Conservation (phyloP, 2,113 vertebrate genomes). For the Sinocyclocheilus grahami region DNA sequence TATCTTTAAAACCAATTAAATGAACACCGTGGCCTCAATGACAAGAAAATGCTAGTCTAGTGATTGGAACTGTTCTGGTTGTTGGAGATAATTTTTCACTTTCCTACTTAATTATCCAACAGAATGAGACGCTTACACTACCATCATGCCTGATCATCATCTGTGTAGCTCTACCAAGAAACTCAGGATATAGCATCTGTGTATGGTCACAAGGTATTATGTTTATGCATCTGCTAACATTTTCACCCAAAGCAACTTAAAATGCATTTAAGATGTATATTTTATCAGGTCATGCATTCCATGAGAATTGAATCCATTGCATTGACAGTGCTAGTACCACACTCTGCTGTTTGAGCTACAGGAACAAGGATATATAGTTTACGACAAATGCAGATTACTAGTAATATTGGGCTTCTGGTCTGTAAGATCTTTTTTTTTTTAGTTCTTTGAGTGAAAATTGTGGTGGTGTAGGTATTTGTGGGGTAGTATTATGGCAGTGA, state of each 20-base stretch:
- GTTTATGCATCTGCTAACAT: not conserved
- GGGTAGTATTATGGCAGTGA: not conserved
- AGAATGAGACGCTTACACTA: conserved; percentile 61
- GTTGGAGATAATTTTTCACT: conserved; percentile 65
- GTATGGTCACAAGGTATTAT: conserved; percentile 1
- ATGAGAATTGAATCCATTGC: not conserved
- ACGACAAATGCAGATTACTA: not conserved
- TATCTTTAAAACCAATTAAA: conserved; percentile 18
- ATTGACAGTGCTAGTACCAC: not conserved
- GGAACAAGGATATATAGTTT: not conserved
- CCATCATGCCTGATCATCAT: conserved; percentile 67
- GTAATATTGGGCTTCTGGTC: not conserved
- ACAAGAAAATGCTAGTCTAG: conserved; percentile 29
- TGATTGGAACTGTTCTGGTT: no score
- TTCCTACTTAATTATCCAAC: conserved; percentile 60
- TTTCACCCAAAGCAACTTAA: not conserved
- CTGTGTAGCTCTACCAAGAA: not conserved
- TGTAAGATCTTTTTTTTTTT: not conserved
- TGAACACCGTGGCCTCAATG: conserved; percentile 25
- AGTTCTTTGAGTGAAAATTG: no score
- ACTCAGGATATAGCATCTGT: not conserved
- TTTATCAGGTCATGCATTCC: not conserved
- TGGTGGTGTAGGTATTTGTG: no score
- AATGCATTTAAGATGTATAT: not conserved
- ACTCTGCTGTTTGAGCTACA: not conserved